These are phyloP conservation scores for Champsocephalus esox DNA, from an alignment of 2,797 vertebrate genomes.

Conservation along the genomic window DNA sequence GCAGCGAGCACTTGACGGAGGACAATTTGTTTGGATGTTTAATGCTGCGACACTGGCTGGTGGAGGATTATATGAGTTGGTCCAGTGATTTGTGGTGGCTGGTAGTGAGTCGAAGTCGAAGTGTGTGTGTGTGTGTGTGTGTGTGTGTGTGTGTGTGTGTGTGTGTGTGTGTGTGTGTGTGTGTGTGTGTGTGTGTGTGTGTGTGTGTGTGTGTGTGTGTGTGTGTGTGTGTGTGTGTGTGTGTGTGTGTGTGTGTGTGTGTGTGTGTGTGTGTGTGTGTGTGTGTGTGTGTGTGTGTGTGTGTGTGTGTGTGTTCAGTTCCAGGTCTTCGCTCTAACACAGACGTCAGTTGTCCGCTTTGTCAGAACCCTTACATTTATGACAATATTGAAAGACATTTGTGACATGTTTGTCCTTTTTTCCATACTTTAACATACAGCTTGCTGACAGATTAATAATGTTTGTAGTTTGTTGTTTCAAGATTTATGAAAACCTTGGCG, in stretches of 20 bases:
- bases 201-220: conserved; percentile 32
- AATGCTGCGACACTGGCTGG: conserved; percentile 72
- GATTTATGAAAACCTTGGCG: conserved; percentile 70
- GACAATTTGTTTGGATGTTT: conserved; percentile 83
- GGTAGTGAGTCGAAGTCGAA: conserved; percentile 61
- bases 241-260: conserved; percentile 15
- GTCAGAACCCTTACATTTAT: conserved; percentile 56
- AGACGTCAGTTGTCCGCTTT: conserved; percentile 67
- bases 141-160: too few species aligned
- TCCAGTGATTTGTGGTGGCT: conserved; percentile 79
- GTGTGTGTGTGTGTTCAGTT: conserved; percentile 52
- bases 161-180: too few species aligned
- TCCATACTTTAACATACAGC: conserved; percentile 51
- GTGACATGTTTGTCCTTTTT: conserved; percentile 36
- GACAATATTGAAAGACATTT: conserved; percentile 39
- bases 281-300: conserved; percentile 22
- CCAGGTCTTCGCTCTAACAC: conserved; percentile 65
- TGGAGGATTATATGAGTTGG: conserved; percentile 81
- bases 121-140: too few species aligned
- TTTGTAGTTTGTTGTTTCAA: conserved; percentile 64
- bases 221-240: conserved; percentile 21
- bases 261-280: conserved; percentile 16
- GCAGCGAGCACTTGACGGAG: conserved; percentile 68
- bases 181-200: too few species aligned
- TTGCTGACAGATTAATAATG: conserved; percentile 68